A percentile compares a stretch with the other conserved stretches of the same genome.
phyloP scores from a whole-genome alignment of 2,888 invertebrate genomes.

The Fabriciana adippe region DNA sequence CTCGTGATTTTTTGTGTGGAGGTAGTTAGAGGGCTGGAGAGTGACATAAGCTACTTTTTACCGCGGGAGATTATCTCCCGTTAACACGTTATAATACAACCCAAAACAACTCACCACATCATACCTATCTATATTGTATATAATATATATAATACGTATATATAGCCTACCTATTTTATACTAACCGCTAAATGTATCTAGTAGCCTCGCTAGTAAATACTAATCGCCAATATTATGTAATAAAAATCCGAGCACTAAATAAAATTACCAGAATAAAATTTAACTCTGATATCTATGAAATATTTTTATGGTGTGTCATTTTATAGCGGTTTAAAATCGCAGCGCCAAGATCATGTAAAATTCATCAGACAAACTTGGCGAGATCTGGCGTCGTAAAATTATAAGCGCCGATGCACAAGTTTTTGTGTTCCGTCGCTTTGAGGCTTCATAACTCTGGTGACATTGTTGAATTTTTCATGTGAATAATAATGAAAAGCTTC shows the following conservation, averaged over 20 bases:
- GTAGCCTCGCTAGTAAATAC: too few species aligned
- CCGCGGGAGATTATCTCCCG: too few species aligned
- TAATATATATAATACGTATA: neutral
- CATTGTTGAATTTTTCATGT: slow-evolving; percentile 68
- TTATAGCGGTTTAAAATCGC: slow-evolving; percentile 24
- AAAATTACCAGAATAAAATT: neutral
- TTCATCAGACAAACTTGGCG: slow-evolving; percentile 44
- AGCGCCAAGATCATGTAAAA: slow-evolving; percentile 39
- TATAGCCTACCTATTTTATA: neutral
- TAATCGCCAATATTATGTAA: too few species aligned
- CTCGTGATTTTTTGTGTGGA: too few species aligned
- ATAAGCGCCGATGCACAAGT: slow-evolving; percentile 30
- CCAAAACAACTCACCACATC: too few species aligned
- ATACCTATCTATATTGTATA: neutral
- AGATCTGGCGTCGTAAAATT: slow-evolving; percentile 48
- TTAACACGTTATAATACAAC: too few species aligned
- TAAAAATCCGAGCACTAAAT: neutral
- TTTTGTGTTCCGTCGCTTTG: slow-evolving; percentile 45
- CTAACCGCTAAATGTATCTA: too few species aligned
- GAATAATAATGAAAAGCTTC: slow-evolving; percentile 50
- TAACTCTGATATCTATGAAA: slow-evolving; percentile 5
- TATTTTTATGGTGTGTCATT: slow-evolving; percentile 19
- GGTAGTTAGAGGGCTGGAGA: too few species aligned
- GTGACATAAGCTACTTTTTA: too few species aligned
- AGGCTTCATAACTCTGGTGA: slow-evolving; percentile 54